Base-by-base conservation (phyloP, 2,797 vertebrate species). In the Rhodeus uyekii region DNA sequence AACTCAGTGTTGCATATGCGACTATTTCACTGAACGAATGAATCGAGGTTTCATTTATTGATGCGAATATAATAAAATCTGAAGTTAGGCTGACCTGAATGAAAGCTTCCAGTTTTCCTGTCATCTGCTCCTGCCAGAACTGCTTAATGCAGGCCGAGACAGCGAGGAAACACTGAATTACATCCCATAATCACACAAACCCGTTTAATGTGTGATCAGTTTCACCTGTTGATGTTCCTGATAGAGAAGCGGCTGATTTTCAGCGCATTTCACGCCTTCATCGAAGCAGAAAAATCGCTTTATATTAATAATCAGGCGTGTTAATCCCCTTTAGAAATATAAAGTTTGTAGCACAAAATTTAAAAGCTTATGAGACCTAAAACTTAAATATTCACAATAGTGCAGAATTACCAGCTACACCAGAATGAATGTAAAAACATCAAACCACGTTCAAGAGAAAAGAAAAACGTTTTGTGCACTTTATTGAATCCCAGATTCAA, bases 191-290 rank as follows among this genome's bases (percentile, higher is more conserved):
- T 5, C n/a, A 29, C 3, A 24, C n/a, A 78, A 39, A 67, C 29
- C 8, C 13, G 44, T 38, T 36, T 14, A 67, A 67, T 64, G 19
- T 1, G 18, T 34, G 46, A 36, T n/a, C n/a, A n/a, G n/a, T n/a
- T n/a, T n/a, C 6, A 72, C 78, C 67, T 80, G 67, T 46, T 71
- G 53, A 60, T 80, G 9, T 78, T 22, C 46, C 29, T 3, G 34
- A 19, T 24, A 10, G 24, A 58, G 34, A n/a, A 3, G 67, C 5
- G 39, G 7, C 7, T 16, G 4, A 8, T 68, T 42, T 39, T 24
- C 36, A 67, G 0, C n/a, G n/a, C 12, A 7, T 24, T 44, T 27
- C 39, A 27, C n/a, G 13, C 38, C 12, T 2, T 19, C 9, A 64
- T 36, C 6, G 10, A 9, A 1, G 60, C 29, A 67, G 24, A 42